phyloP scores from a whole-genome alignment of 92 coral and sea anemone genomes.

The Metridium senile region DNA sequence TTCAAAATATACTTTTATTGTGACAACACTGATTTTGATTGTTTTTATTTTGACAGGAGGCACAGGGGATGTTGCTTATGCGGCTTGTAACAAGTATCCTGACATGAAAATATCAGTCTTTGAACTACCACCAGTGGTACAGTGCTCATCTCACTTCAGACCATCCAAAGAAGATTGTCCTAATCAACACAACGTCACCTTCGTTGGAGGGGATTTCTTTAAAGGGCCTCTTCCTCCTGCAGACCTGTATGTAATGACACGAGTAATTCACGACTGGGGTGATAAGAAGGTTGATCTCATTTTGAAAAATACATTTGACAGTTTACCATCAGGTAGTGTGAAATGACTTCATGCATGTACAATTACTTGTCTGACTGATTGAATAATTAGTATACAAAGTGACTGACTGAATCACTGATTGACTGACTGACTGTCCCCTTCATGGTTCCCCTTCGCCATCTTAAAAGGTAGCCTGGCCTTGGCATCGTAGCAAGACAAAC shows the following conservation, averaged over 20 bases:
- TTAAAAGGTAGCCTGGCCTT: too few species aligned
- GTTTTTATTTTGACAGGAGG: too few species aligned
- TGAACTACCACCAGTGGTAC: constrained; percentile 38
- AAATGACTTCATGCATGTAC: too few species aligned
- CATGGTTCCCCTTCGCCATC: too few species aligned
- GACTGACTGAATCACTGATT: too few species aligned
- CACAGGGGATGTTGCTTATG: constrained; percentile 40
- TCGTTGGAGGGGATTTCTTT: constrained; percentile 46
- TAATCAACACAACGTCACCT: constrained; percentile 36
- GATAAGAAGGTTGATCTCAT: constrained; percentile 36
- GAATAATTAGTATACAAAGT: too few species aligned
- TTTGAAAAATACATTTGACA: constrained; percentile 25
- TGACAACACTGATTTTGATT: too few species aligned
- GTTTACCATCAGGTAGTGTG: constrained; percentile 59
- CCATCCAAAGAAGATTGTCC: constrained; percentile 39
- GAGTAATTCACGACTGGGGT: constrained; percentile 47
- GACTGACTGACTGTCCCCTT: too few species aligned
- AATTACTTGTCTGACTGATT: too few species aligned
- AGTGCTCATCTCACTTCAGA: constrained; percentile 28
- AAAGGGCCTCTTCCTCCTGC: constrained; percentile 34
- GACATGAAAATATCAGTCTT: constrained; percentile 56
- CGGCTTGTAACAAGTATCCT: constrained; percentile 41
- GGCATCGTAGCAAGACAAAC: too few species aligned
- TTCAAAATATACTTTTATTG: too few species aligned
- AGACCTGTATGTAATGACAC: constrained; percentile 43